Conservation (phyloP, 2,113 vertebrate species). For the Myotis lucifugus region DNA sequence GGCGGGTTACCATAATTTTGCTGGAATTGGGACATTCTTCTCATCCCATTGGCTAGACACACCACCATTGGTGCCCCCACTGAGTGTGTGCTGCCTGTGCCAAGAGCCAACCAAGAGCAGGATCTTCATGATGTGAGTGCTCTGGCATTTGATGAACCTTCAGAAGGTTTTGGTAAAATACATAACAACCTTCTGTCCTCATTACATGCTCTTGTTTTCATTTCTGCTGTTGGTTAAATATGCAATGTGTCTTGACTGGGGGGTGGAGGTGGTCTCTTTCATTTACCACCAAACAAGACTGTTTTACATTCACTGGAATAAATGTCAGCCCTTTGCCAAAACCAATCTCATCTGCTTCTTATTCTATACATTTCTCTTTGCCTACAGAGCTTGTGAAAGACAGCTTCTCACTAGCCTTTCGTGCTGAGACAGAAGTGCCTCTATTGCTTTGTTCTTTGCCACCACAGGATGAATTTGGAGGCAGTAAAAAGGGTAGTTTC, state of each 20-base stretch:
- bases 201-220: not conserved
- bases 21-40: not conserved
- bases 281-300: not conserved
- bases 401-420: not conserved
- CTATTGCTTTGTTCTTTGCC: not conserved
- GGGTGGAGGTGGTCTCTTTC: not conserved
- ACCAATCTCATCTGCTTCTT: not conserved
- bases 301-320: not conserved
- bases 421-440: not conserved
- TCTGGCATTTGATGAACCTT: not conserved
- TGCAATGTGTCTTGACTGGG: not conserved
- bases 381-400: not conserved
- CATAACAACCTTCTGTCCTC: not conserved
- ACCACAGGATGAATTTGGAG: not conserved
- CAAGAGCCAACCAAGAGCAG: not conserved
- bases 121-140: not conserved
- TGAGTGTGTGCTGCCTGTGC: not conserved
- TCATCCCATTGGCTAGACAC: not conserved
- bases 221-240: not conserved
- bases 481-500: not conserved
- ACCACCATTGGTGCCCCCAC: accelerated
- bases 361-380: not conserved
- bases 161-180: not conserved
- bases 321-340: not conserved
- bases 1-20: not conserved